A percentile compares a stretch with the other conserved stretches of the same genome.
phyloP scores from a whole-genome alignment of 2,113 vertebrate species.

The Hippocampus zosterae region DNA sequence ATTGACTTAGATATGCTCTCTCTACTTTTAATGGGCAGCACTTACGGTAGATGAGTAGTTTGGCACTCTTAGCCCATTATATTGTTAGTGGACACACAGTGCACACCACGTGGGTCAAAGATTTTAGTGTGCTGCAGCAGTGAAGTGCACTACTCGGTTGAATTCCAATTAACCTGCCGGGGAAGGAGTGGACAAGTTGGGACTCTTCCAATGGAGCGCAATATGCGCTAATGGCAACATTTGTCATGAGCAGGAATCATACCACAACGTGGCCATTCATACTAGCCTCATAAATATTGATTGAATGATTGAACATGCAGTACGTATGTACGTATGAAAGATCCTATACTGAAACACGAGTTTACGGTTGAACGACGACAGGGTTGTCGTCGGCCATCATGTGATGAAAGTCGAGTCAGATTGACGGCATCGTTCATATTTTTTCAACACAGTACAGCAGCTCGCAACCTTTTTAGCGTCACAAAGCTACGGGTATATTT shows the following conservation, averaged over 20 bases:
- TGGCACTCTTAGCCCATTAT: slow-evolving; percentile 66
- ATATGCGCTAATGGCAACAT: slow-evolving; percentile 59
- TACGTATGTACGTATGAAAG: no score
- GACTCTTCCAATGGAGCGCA: slow-evolving; percentile 51
- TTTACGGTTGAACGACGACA: not conserved
- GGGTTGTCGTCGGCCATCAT: no score
- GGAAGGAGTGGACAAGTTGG: slow-evolving; percentile 53
- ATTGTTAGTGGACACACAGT: slow-evolving; percentile 65
- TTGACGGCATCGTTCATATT: no score
- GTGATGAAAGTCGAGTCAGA: no score
- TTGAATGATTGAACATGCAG: not conserved
- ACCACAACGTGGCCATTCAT: slow-evolving; percentile 9
- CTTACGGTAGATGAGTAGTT: slow-evolving; percentile 65
- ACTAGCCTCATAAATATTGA: not conserved
- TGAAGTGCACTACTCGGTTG: slow-evolving; percentile 66
- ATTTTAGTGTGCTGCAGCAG: slow-evolving; percentile 66
- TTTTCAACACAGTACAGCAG: no score
- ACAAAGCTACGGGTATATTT: no score
- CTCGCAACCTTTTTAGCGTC: no score
- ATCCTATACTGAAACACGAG: not conserved
- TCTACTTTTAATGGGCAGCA: slow-evolving; percentile 67
- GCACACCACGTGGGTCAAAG: slow-evolving; percentile 66
- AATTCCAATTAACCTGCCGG: slow-evolving; percentile 70
- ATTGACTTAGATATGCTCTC: slow-evolving; percentile 62
- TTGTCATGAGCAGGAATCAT: slow-evolving; percentile 18